Evolutionary conservation across 2,797 vertebrate species (phyloP), one percentile per base, ranked within the genome.

Genomic region (Salarias fasciatus): DNA sequence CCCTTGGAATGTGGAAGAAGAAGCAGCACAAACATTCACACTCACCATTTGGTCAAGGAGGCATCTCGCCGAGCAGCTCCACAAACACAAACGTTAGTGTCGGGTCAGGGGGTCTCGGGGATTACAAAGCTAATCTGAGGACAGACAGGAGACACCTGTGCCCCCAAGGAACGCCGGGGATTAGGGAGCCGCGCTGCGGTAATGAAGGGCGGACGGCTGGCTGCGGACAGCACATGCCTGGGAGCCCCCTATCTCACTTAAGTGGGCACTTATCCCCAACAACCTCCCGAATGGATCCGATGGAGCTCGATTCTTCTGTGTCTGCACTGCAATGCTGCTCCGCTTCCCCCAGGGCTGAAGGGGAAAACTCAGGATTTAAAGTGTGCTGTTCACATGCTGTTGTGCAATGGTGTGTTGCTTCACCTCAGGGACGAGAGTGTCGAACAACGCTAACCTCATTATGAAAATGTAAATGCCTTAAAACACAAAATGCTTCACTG

Each of bases 121-220:
- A 93, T 93, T 93, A 93, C 80, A 83, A 53, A 79, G 29, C 50
- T 93, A 92, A 93, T 93, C 92, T 91, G 68, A 72, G 86, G 88
- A 89, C 91, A 93, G 90, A 92, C 86, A 31, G 82, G 77, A 88
- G 92, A 92, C 92, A 94, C 91, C 92, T 93, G 90, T 86, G 84
- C 84, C 82, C 84, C 87, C 79, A 62, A 83, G 83, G 80, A 86
- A 84, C 53, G 77, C 63, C 40, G 30, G 48, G 88, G 92, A 92
- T 94, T 93, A 94, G 6, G 6, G 66, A 79, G 61, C 87, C 86
- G 84, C 40, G 59, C 83, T 84, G 79, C n/a, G 65, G 80, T 90
- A 91, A 92, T 92, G 84, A 91, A 79, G 45, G 66, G 84, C 72
- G 75, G 72, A 80, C 69, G 30, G 69, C 61, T 56, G 8, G 31